Evolutionary conservation across 2,797 vertebrate species (phyloP).

Genomic region (Macrochelys suwanniensis): DNA sequence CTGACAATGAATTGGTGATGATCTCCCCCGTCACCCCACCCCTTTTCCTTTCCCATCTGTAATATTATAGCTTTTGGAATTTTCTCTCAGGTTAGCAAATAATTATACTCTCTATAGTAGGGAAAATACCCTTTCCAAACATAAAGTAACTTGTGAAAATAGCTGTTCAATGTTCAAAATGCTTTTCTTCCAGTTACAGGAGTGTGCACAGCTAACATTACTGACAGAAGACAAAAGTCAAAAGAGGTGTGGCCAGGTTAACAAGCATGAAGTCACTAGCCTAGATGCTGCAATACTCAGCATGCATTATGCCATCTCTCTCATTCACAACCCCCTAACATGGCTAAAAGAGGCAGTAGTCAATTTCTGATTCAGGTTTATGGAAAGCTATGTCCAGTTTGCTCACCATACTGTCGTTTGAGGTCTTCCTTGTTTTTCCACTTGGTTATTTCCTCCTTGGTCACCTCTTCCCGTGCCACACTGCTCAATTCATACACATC

Average conservation of each 20-base stretch:
- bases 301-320: background rate
- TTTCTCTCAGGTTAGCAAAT: background rate
- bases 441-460: slow-evolving; percentile 89
- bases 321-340: accelerated
- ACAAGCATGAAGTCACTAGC: background rate
- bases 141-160: background rate
- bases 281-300: accelerated
- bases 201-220: background rate
- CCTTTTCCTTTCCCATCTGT: background rate
- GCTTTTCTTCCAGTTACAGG: background rate
- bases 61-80: background rate
- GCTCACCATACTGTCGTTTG: slow-evolving; percentile 88
- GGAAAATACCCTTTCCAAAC: background rate
- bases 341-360: accelerated
- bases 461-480: slow-evolving; percentile 93
- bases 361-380: background rate
- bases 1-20: background rate
- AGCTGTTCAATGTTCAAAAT: background rate
- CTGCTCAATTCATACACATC: slow-evolving; percentile 94
- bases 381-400: accelerated
- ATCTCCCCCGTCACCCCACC: background rate
- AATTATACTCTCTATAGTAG: background rate
- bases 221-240: accelerated
- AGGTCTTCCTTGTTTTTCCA: slow-evolving; percentile 90
- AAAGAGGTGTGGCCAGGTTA: background rate